Base-by-base conservation (phyloP, 1,140 invertebrate genomes). In the Papilio xuthus region DNA sequence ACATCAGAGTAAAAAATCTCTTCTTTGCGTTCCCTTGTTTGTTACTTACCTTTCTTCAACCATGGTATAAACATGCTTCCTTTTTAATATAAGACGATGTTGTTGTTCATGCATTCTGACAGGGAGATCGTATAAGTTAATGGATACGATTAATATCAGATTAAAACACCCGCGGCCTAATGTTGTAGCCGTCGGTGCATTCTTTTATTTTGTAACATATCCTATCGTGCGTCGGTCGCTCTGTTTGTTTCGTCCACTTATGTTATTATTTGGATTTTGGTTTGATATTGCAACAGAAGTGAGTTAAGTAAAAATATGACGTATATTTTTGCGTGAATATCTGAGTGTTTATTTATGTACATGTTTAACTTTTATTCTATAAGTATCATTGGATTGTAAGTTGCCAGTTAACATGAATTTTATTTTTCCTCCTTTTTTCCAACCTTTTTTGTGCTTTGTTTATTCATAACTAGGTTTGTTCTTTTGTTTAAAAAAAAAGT, bases 91-190 rank as follows among this genome's bases (percentile, higher is more conserved):
- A 67, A 28, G 26, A 13, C 60, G 26, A 32, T 67, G 60, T 56
- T 56, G 53, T 67, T 28, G 60, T 28, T 67, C 60, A 67, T 67
- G 12, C 60, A 26, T 67, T 67, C 60, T 67, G 60, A 67, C 60
- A 67, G 26, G 9, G 23, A 67, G 60, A 67, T 67, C 26, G 60
- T 67, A 67, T 67, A 67, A 67, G 60, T 67, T 67, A 67, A 67
- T 67, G 60, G 60, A 67, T 67, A 26, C 26, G 23, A 63, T 63
- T 63, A 63, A 63, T 63, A 67, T 67, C 60, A 67, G 60, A 67
- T 67, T 67, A 67, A 67, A 67, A 67, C 60, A 67, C 60, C 60
- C 60, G 60, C 60, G 60, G 60, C 60, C 26, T 67, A 67, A 67
- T 67, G 60, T 67, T 67, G 32, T 20, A 26, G 4, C 26, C 26